Evolutionary conservation across 2,797 vertebrate genomes (phyloP), one percentile per base, ranked within the genome.

Genomic region (Simalia tracyae): DNA sequence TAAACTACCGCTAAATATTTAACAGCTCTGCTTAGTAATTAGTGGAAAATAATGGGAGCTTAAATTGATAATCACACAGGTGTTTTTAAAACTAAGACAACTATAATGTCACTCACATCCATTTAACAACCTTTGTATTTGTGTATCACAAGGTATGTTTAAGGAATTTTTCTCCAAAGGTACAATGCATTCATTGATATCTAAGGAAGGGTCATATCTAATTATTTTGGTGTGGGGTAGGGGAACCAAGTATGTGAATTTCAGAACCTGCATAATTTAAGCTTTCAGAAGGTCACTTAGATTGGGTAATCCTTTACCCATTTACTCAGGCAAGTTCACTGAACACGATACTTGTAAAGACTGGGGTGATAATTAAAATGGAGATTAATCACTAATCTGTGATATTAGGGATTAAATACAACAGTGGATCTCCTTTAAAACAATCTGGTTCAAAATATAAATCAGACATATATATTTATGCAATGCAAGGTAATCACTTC

Each of bases 1-100:
- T 94, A 97, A 97, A 97, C 95, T 96, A 97, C 96, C 96, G 93
- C 96, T 97, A 97, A 98, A 97, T 97, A 98, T 97, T 97, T 97
- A 97, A 97, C 96, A 97, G 95, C 95, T 95, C 93, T 81, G 88
- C 91, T 94, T 95, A 95, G 96, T 96, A 97, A 98, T 97, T 96
- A 97, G 97, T 86, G 14, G 96, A 96, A 96, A 97, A 98, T 97
- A 97, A 97, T 96, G 93, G 95, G 95, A 96, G 93, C 93, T 97
- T 96, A 97, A 95, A 97, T 92, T 97, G 96, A 96, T 96, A 97
- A 97, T 93, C 94, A 95, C 94, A 94, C 93, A 97, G 95, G 96
- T 97, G 61, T 94, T 95, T 94, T 91, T 89, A 94, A 87, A 46
- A 90, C 92, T 94, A 91, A 95, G 89, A n/a, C 1, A 95, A 89